Evolutionary conservation across 2,113 vertebrate species (phyloP).

Genomic region (Sturnira hondurensis): DNA sequence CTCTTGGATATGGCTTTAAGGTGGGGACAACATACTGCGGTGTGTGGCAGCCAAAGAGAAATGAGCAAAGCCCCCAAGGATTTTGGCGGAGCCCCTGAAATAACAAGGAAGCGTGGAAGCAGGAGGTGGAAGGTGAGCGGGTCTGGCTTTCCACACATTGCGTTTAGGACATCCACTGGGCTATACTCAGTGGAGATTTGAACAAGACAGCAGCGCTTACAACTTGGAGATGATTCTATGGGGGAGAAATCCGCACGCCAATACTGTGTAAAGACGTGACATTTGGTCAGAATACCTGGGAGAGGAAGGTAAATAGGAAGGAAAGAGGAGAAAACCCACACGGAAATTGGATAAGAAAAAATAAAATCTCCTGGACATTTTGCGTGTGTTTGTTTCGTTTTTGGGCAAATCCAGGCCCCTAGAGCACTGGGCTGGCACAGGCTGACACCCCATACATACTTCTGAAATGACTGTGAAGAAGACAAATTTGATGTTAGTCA

Average conservation of each 20-base stretch:
- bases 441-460: neutral
- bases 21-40: accelerated
- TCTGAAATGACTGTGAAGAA: neutral
- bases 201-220: accelerated
- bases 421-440: accelerated
- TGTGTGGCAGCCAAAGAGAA: neutral
- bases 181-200: neutral
- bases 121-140: neutral
- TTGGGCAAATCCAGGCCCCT: neutral
- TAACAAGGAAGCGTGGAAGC: neutral
- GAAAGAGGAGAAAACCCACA: neutral
- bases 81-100: neutral
- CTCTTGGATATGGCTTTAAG: no score
- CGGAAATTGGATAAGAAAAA: neutral
- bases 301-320: neutral
- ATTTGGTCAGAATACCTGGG: no score
- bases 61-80: no score
- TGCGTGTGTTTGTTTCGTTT: neutral
- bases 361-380: no score
- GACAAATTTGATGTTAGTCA: no score
- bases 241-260: accelerated
- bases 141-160: neutral
- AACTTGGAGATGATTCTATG: no score
- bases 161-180: no score
- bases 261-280: accelerated